phyloP scores from a whole-genome alignment of 2,888 invertebrate species.

The Brachypalpus laphriformis region DNA sequence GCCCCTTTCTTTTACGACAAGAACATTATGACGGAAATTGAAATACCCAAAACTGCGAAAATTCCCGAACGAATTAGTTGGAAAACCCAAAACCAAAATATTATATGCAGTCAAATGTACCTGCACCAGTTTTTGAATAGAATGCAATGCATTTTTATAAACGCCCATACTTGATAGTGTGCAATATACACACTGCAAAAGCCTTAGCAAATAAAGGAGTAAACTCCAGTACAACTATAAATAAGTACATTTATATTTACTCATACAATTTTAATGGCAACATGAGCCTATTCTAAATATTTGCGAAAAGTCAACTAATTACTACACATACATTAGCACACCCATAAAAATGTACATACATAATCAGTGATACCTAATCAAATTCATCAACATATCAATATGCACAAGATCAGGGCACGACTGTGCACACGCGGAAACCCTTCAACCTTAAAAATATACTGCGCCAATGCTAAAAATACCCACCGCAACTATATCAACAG shows the following conservation, averaged over 20 bases:
- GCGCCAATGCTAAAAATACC: conserved; percentile 61
- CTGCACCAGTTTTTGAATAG: neutral
- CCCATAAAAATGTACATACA: neutral
- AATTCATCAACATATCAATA: conserved; percentile 17
- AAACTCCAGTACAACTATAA: neutral
- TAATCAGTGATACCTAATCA: neutral
- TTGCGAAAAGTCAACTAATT: conserved; percentile 4
- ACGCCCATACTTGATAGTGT: too few relatives aligned
- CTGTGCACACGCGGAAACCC: conserved; percentile 55
- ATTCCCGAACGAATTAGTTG: neutral
- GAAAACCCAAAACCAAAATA: neutral
- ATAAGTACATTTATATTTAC: neutral
- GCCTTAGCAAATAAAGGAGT: neutral
- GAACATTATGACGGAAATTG: neutral
- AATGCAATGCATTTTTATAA: neutral
- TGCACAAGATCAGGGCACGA: neutral
- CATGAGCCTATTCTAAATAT: conserved; percentile 11
- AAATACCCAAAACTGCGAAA: neutral
- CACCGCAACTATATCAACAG: conserved; percentile 56
- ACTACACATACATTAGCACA: neutral
- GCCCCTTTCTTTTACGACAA: too few relatives aligned
- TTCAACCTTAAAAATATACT: conserved; percentile 53
- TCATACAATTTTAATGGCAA: neutral
- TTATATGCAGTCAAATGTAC: neutral
- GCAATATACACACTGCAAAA: too few relatives aligned